Base-by-base conservation (phyloP, 2,113 vertebrate species). In the Sitta europaea region DNA sequence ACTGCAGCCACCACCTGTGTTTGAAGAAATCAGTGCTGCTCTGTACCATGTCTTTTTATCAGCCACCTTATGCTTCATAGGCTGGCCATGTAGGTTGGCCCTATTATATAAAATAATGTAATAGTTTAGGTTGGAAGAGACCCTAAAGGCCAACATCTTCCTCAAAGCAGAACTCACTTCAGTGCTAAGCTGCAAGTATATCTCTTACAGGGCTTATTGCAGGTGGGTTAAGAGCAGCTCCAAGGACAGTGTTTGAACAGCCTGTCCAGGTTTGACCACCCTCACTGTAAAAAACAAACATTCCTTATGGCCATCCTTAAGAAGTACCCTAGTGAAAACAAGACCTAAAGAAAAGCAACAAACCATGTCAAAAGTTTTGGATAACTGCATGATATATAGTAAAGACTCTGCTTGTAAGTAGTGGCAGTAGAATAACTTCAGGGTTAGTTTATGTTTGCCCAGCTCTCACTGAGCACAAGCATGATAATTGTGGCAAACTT, bases 1-100 rank as follows among this genome's bases (percentile, higher is more conserved):
- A 72, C 54, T 51, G 28, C 23, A 93, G 33, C 48, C 68, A 92
- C 83, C 73, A 91, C 77, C 43, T 95, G 67, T 61, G 53, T 14
- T 17, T 45, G 27, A 86, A 91, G 43, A 83, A n/a, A 79, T 29
- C 76, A 73, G 70, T 86, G 66, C 33, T 96, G 92, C 68, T 96
- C 62, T 76, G 35, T 40, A 28, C 22, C n/a, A 1, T 10, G 14
- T 67, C 16, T 57, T 71, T 80, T n/a, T 24, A 58, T 47, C 36
- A 90, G 33, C 4, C 12, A 6, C 20, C 28, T 47, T 31, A 28
- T 5, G 4, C 31, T 45, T 54, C 21, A 19, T 4, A 66, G 23
- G 8, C 29, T 89, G 68, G 15, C 36, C 3, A 0, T 2, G 3
- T 19, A 11, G 2, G 2, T 16, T 57, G 43, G 21, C 13, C 12